Evolutionary conservation across 2,797 vertebrate genomes (phyloP).

Genomic region (Sandelia bainsii): DNA sequence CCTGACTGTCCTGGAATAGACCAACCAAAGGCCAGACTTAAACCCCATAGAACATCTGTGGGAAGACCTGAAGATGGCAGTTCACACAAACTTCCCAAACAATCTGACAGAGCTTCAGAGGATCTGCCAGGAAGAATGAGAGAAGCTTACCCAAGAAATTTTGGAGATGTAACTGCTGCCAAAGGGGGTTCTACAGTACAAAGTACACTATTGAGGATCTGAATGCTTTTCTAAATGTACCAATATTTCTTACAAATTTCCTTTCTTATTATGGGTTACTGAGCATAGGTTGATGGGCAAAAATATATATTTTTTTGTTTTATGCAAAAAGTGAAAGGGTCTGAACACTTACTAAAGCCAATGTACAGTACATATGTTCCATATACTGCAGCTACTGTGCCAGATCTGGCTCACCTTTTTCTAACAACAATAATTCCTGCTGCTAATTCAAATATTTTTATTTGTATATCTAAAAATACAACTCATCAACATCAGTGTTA

Average conservation of each 20-base stretch:
- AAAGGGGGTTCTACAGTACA: too few relatives aligned
- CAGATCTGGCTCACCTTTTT: constrained; percentile 72
- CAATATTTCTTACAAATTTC: too few relatives aligned
- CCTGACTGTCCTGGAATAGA: too few relatives aligned
- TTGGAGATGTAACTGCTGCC: too few relatives aligned
- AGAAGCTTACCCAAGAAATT: too few relatives aligned
- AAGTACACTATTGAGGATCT: too few relatives aligned
- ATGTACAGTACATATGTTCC: constrained; percentile 41
- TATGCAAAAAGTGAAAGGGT: neutral
- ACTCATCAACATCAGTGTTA: constrained; percentile 57
- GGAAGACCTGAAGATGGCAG: neutral
- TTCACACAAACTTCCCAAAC: neutral
- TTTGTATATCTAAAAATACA: constrained; percentile 71
- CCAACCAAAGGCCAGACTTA: neutral
- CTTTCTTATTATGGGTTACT: neutral
- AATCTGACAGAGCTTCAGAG: too few relatives aligned
- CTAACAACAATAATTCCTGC: constrained; percentile 72
- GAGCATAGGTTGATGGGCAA: neutral
- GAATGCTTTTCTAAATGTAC: too few relatives aligned
- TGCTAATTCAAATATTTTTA: constrained; percentile 66
- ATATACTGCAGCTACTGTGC: constrained; percentile 71
- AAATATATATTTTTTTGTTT: neutral
- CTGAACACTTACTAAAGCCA: neutral
- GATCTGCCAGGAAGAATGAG: too few relatives aligned
- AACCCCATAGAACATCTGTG: neutral